Base-by-base conservation (phyloP, 2,113 vertebrate species). In the Sterna hirundo region DNA sequence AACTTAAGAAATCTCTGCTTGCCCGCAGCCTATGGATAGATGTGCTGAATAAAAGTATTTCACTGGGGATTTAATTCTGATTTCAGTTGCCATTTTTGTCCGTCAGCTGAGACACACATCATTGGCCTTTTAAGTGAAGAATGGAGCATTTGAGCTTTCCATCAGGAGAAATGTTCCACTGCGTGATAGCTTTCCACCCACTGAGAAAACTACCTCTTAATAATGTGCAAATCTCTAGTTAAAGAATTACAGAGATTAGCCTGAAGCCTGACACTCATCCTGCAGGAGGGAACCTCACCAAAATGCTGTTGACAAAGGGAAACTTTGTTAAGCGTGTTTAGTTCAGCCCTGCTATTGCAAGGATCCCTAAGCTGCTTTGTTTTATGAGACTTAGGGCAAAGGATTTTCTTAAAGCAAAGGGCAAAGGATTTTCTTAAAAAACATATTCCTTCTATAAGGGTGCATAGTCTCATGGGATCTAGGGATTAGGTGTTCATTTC, bases 211-310 rank as follows among this genome's bases (percentile, higher is more conserved):
- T 29, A 88, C 40, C 47, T 5, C 71, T 94, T 93, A 93, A 92
- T 96, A 95, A 96, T 9, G 84, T 94, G 94, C 90, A 95, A 97
- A 97, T 96, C 90, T 97, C 96, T 86, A 86, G 93, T 96, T 96
- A 88, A 94, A 93, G 95, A 97, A 95, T 95, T 96, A 91, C 80
- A 47, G 54, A 96, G 96, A 81, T 97, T 96, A 96, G 93, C 87
- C 91, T 47, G 82, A 74, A 95, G 95, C 88, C 92, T 81, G 95
- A 95, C 96, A 96, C 97, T 93, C 95, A 81, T 96, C 85, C 94
- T 94, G 79, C 93, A 88, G 91, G 93, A 96, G 93, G 84, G 87
- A 96, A 93, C 96, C 61, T 92, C 94, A 94, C 88, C 72, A 86
- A 81, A 94, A 84, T 15, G 70, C 77, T 93, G 58, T 65, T 95